phyloP scores from a whole-genome alignment of 2,888 invertebrate species.

The Drosophila stalkeri region DNA sequence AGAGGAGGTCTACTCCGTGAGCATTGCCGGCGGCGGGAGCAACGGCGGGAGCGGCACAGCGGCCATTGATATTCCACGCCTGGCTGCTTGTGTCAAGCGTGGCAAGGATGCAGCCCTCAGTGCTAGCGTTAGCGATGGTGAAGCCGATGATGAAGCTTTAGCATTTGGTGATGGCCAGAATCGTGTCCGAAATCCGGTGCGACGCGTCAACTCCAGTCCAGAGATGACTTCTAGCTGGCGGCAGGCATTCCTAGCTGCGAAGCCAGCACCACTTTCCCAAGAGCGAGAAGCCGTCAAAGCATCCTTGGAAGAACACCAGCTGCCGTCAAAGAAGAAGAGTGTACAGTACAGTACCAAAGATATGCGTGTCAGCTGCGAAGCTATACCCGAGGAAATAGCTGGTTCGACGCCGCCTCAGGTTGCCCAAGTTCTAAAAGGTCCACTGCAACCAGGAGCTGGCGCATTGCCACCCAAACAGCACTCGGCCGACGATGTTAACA shows the following conservation, averaged over 20 bases:
- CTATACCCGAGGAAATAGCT: constrained; percentile 95
- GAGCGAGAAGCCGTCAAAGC: constrained; percentile 66
- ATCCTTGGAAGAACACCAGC: constrained; percentile 49
- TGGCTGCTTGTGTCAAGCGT: constrained; percentile 72
- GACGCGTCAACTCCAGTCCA: constrained; percentile 95
- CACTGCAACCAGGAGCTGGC: constrained; percentile 70
- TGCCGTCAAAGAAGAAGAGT: constrained; percentile 86
- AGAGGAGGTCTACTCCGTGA: constrained; percentile 82
- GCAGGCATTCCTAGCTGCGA: constrained; percentile 87
- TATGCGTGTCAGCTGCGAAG: constrained; percentile 94
- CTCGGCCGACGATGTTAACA: constrained; percentile 84
- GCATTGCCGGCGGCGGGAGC: constrained; percentile 50
- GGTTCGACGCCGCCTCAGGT: constrained; percentile 90
- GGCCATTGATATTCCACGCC: constrained; percentile 89
- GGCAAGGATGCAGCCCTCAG: constrained; percentile 82
- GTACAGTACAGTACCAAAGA: constrained; percentile 88
- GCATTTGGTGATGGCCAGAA: constrained; percentile 84
- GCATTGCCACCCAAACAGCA: constrained; percentile 84
- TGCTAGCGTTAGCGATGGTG: constrained; percentile 84
- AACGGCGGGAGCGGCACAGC: constrained; percentile 86
- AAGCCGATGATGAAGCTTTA: constrained; percentile 86
- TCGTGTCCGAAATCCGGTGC: constrained; percentile 91
- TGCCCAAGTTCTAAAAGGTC: constrained; percentile 81
- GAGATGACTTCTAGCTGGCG: constrained; percentile 97
- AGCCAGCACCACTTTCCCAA: constrained; percentile 82